Percentiles rank a stretch among this genome's conserved stretches.
phyloP scores from a whole-genome alignment of 2,797 vertebrate species.

The Paguma larvata region DNA sequence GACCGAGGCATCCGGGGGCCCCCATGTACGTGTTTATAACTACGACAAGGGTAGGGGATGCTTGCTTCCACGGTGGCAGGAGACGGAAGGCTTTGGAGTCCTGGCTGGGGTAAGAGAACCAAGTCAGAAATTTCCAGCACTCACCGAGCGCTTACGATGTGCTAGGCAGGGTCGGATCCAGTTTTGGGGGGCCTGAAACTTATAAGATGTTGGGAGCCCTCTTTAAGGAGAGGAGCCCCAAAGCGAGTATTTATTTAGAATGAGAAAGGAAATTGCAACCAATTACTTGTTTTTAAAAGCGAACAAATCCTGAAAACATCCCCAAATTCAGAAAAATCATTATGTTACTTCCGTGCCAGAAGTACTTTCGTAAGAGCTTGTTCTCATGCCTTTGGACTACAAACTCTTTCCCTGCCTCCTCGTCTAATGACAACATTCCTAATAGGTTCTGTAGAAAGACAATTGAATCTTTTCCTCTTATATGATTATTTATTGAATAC shows the following conservation, averaged over 20 bases:
- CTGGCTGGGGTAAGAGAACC: background rate
- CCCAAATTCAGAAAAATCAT: background rate
- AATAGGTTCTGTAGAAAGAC: background rate
- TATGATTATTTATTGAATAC: background rate
- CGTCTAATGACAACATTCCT: background rate
- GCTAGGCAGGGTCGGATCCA: background rate
- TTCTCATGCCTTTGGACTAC: background rate
- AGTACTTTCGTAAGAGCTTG: background rate
- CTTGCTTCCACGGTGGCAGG: background rate
- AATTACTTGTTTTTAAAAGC: background rate
- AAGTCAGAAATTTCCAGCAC: background rate
- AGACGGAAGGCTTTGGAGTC: background rate
- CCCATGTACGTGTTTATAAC: background rate
- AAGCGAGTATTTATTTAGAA: constrained; percentile 28
- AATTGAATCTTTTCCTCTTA: background rate
- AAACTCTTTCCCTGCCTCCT: background rate
- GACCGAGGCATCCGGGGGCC: no score
- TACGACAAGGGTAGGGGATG: background rate
- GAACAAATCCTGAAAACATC: background rate
- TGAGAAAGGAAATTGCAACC: constrained; percentile 7
- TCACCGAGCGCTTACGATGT: background rate
- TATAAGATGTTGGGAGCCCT: background rate
- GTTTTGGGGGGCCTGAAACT: background rate
- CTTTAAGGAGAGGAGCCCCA: constrained; percentile 13
- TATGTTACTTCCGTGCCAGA: constrained; percentile 1